phyloP scores from a whole-genome alignment of 2,888 invertebrate genomes.

The Drosophila lutescens region DNA sequence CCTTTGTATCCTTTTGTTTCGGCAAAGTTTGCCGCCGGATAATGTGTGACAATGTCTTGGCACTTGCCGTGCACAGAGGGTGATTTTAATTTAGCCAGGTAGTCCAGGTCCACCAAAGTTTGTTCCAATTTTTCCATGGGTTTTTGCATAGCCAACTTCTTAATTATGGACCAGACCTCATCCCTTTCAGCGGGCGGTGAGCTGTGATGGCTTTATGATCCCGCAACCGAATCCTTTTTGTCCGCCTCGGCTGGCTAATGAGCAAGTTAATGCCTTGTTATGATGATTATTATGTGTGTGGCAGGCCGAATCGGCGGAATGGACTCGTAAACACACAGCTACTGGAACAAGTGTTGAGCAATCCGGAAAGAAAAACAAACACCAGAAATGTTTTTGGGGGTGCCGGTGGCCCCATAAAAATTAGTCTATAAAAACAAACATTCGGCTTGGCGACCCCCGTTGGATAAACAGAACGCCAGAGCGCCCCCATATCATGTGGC shows the following conservation, averaged over 20 bases:
- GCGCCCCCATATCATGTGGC: slow-evolving; percentile 56
- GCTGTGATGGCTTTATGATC: slow-evolving; percentile 81
- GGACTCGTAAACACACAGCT: slow-evolving; percentile 44
- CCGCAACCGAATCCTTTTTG: slow-evolving; percentile 68
- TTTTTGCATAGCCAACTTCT: slow-evolving; percentile 80
- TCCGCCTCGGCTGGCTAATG: slow-evolving; percentile 56
- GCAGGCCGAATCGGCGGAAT: slow-evolving; percentile 26
- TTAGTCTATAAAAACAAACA: slow-evolving; percentile 79
- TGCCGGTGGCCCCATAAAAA: slow-evolving; percentile 68
- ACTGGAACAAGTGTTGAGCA: slow-evolving; percentile 69
- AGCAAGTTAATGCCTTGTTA: slow-evolving; percentile 76
- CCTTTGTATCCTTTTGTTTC: slow-evolving; percentile 45
- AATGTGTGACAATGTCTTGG: slow-evolving; percentile 73
- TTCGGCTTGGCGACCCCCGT: slow-evolving; percentile 76
- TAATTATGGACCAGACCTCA: slow-evolving; percentile 66
- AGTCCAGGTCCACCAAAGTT: slow-evolving; percentile 23
- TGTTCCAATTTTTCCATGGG: slow-evolving; percentile 61
- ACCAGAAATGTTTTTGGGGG: slow-evolving; percentile 28
- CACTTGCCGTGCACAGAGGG: slow-evolving; percentile 72
- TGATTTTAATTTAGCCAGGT: slow-evolving; percentile 72
- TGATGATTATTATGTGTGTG: slow-evolving; percentile 71
- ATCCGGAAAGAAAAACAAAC: slow-evolving; percentile 64
- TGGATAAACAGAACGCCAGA: slow-evolving; percentile 79
- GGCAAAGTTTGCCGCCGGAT: slow-evolving; percentile 37
- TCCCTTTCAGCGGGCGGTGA: slow-evolving; percentile 73